Evolutionary conservation across 2,113 vertebrate genomes (phyloP), one percentile per base, ranked within the genome.

Genomic region (Microtus montanus): DNA sequence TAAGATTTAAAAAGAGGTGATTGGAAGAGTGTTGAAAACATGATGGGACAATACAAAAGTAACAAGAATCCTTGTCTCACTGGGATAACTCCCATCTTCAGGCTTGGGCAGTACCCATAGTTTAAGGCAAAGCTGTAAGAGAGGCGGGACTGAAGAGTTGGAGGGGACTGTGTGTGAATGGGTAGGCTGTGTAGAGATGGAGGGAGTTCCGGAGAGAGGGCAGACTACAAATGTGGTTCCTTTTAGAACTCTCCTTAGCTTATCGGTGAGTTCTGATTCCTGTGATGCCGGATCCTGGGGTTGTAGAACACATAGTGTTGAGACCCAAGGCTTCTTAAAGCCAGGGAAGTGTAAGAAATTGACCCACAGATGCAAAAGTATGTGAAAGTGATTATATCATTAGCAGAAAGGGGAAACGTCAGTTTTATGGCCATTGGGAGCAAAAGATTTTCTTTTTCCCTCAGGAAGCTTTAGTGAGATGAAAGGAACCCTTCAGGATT

Each of bases 271-370:
- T 44, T 30, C 33, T 77, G 71, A 33, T 35, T 78, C 66, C 64
- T 47, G 0, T n/a, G 22, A 28, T 7, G 0, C 4, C 15, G 1
- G 4, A 30, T 4, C 17, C 20, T 82, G 41, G 52, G 74, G 19
- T 41, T 54, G 1, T 26, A 68, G 71, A 70, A 77, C 61, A 38
- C 5, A 44, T 3, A 58, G 22, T 38, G 12, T 2, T 11, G 28
- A 90, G 38, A 52, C 22, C 91, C 3, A 10, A 47, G 64, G 26
- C 54, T 73, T n/a, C 47, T 24, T 47, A 44, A 70, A 35, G 44
- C 38, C 14, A 71, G 28, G 41, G 35, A 0, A 22, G 11, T 49
- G 11, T 7, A 20, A 66, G 30, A 84, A 66, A 41, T 9, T 1
- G 33, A 80, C 22, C 26, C 73, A 13, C 30, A 7, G 0, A 24